These are phyloP conservation scores for Hetaerina titia DNA, from an alignment of 2,888 invertebrate genomes.

Conservation along the genomic window DNA sequence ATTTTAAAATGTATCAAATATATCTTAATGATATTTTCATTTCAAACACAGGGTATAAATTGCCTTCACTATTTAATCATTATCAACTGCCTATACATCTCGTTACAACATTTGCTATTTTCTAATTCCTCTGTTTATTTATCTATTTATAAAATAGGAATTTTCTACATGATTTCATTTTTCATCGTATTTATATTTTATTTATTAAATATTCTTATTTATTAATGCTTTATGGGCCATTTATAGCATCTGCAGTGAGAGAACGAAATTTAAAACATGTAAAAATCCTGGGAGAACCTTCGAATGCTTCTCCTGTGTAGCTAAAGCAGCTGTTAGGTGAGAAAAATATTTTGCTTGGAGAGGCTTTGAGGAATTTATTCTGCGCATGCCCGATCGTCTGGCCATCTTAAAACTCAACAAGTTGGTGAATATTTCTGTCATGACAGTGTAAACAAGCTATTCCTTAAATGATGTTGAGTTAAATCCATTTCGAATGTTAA, in stretches of 20 bases:
- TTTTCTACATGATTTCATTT: no score
- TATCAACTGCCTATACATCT: no score
- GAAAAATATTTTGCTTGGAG: conserved; percentile 30
- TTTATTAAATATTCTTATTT: no score
- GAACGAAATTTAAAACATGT: neutral
- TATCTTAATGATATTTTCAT: no score
- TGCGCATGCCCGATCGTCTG: conserved; percentile 42
- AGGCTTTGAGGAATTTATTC: conserved; percentile 24
- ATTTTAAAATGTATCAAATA: no score
- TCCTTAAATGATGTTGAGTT: neutral
- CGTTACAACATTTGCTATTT: no score
- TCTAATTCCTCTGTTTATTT: no score
- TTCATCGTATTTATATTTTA: no score
- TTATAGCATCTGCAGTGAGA: neutral
- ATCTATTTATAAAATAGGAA: no score
- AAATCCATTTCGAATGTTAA: neutral
- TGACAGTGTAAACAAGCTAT: conserved; percentile 52
- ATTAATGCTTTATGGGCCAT: no score
- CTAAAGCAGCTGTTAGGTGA: neutral
- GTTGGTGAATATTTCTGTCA: conserved; percentile 67
- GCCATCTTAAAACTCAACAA: conserved; percentile 69
- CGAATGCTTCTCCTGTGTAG: neutral
- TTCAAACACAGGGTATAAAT: no score
- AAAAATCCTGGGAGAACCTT: neutral
- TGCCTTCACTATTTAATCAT: no score